Conservation (phyloP, 1,140 invertebrate genomes). For the Drosophila grimshawi region DNA sequence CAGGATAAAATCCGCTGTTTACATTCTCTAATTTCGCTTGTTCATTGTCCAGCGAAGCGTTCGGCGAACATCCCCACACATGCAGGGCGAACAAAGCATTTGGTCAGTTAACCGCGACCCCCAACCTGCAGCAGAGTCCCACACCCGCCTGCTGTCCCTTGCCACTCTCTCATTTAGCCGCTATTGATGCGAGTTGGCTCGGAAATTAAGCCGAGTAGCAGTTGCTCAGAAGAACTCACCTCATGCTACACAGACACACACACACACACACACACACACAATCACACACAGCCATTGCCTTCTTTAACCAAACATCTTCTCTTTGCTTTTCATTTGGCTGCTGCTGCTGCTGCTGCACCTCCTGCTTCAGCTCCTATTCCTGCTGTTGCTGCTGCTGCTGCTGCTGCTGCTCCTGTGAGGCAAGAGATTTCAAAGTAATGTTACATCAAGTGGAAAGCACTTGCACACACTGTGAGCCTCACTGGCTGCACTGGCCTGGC, state of each 20-base stretch:
- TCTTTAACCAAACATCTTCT: constrained; percentile 69
- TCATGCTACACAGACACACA: constrained; percentile 11
- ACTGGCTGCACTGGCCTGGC: constrained; percentile 23
- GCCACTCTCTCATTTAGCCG: not conserved
- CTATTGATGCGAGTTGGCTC: constrained; percentile 50
- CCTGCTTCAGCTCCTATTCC: not conserved
- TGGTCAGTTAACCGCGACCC: constrained; percentile 54
- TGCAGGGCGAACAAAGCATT: constrained; percentile 43
- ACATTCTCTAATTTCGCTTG: constrained; percentile 83
- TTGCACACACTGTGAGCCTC: constrained; percentile 58
- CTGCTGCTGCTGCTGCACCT: constrained; percentile 21
- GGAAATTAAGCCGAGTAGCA: constrained; percentile 79
- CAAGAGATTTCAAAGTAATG: constrained; percentile 82
- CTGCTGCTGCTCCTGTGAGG: constrained; percentile 34
- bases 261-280: constrained; percentile 19
- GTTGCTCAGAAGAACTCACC: constrained; percentile 4
- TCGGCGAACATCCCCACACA: constrained; percentile 56
- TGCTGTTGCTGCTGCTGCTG: constrained; percentile 27
- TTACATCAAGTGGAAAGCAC: constrained; percentile 83
- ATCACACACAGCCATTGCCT: constrained; percentile 9
- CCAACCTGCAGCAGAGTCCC: constrained; percentile 1
- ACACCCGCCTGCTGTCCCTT: not conserved
- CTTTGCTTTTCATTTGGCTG: constrained; percentile 78
- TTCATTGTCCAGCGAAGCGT: constrained; percentile 82
- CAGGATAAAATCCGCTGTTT: constrained; percentile 82